phyloP scores from a whole-genome alignment of 2,113 vertebrate genomes.

The Ictidomys tridecemlineatus region DNA sequence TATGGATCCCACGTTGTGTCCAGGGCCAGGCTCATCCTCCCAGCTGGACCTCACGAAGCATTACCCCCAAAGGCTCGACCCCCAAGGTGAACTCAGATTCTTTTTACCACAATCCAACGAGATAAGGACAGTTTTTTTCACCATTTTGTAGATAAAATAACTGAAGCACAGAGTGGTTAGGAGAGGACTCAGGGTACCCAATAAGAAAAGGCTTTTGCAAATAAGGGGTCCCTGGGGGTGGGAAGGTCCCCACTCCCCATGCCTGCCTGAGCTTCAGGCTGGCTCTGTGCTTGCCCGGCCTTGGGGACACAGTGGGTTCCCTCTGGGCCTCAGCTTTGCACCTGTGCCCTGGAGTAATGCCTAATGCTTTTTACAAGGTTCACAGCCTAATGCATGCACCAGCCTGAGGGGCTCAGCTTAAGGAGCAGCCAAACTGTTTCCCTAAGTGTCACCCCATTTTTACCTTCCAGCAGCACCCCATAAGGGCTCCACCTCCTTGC shows the following conservation, averaged over 20 bases:
- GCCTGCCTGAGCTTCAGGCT: background rate
- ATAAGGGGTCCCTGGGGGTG: no score
- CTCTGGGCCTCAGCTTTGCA: background rate
- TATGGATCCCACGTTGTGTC: no score
- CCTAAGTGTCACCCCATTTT: background rate
- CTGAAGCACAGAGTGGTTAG: no score
- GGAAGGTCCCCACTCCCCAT: background rate
- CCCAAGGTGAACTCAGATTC: background rate
- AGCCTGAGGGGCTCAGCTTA: background rate
- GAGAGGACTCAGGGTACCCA: no score
- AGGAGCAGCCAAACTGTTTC: no score
- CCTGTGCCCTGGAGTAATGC: no score
- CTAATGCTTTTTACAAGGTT: no score
- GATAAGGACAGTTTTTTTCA: accelerated
- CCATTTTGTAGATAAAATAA: background rate
- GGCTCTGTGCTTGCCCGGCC: background rate
- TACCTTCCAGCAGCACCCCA: background rate
- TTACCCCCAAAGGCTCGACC: no score
- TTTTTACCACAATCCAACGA: background rate
- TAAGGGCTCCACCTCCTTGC: accelerated
- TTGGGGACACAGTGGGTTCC: accelerated
- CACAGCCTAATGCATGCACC: no score
- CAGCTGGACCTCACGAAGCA: no score
- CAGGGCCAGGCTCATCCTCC: no score
- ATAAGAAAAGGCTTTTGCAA: background rate